Conservation (phyloP, 2,888 invertebrate genomes). For the Troilus luridus region DNA sequence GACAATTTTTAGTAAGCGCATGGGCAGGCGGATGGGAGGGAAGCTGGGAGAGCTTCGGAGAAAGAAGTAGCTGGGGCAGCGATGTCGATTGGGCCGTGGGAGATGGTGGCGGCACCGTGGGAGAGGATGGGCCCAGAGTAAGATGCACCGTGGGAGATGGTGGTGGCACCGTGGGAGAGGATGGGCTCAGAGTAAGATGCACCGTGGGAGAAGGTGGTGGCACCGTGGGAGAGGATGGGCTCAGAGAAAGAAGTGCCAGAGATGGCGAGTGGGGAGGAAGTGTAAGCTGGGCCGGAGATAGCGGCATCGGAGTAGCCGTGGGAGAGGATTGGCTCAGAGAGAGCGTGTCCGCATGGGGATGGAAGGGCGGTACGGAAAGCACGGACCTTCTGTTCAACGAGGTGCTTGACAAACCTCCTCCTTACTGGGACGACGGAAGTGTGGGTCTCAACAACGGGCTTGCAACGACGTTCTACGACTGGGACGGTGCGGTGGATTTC, state of each 20-base stretch:
- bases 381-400: slow-evolving; percentile 61
- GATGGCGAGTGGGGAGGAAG: not conserved
- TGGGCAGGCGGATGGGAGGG: not conserved
- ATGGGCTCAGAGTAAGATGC: not conserved
- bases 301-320: slow-evolving; percentile 1
- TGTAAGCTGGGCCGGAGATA: not conserved
- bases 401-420: slow-evolving; percentile 60
- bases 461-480: slow-evolving; percentile 58
- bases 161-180: not conserved
- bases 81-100: not conserved
- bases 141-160: not conserved
- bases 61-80: not conserved
- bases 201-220: not conserved
- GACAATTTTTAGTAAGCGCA: not conserved
- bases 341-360: not conserved
- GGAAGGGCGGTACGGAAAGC: slow-evolving; percentile 56
- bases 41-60: not conserved
- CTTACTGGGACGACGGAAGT: slow-evolving; percentile 62
- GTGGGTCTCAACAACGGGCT: slow-evolving; percentile 61
- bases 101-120: not conserved
- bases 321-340: not conserved
- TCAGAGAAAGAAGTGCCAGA: not conserved
- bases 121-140: not conserved
- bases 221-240: not conserved
- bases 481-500: slow-evolving; percentile 61